Conservation (phyloP, 2,797 vertebrate species). For the Channallabes apus region DNA sequence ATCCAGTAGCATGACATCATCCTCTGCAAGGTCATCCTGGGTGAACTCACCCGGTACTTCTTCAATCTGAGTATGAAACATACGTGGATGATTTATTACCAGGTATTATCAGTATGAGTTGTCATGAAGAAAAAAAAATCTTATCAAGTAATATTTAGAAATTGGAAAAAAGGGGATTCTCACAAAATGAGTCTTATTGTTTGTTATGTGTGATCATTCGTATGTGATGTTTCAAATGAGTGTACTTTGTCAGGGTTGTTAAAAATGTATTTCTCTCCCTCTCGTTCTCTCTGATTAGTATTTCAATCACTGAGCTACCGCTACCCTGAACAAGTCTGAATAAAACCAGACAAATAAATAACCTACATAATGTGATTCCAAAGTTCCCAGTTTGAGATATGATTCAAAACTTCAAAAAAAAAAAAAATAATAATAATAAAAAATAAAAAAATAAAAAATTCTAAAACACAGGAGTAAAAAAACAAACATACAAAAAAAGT, state of each 20-base stretch:
- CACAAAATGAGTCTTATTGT: background rate
- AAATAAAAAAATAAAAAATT: too few species aligned
- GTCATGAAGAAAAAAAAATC: background rate
- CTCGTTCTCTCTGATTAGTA: too few species aligned
- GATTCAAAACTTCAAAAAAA: too few species aligned
- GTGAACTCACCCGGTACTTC: slow-evolving; percentile 90
- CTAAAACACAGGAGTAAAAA: background rate
- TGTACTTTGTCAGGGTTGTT: background rate
- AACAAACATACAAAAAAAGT: background rate
- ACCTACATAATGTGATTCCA: background rate
- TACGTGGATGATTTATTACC: background rate
- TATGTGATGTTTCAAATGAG: background rate
- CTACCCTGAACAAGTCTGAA: background rate
- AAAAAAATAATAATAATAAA: too few species aligned
- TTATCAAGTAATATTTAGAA: background rate
- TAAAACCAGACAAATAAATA: background rate
- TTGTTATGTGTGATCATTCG: background rate
- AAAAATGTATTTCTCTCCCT: background rate
- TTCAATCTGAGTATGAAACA: slow-evolving; percentile 76
- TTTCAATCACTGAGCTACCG: background rate
- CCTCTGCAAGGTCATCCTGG: slow-evolving; percentile 91
- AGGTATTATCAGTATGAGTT: background rate
- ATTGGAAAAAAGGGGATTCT: background rate
- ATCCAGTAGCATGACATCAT: slow-evolving; percentile 91
- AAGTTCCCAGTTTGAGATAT: background rate